Percentiles rank a stretch among this genome's conserved stretches.
Evolutionary conservation across 2,888 invertebrate species (phyloP).

Genomic region (Agrochola litura): DNA sequence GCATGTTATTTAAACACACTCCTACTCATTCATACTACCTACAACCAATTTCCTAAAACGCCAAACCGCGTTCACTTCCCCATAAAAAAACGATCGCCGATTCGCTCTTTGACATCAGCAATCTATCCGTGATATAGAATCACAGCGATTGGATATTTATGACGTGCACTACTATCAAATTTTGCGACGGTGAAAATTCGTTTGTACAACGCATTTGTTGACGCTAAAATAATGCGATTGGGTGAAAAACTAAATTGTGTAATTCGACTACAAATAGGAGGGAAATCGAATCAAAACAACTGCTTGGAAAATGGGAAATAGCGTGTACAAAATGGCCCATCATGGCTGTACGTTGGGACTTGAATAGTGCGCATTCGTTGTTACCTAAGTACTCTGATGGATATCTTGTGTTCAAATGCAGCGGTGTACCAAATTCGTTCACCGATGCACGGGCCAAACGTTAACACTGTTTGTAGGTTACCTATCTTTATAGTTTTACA

Average conservation of each 20-base stretch:
- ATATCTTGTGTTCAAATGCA: slow-evolving; percentile 42
- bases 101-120: slow-evolving; percentile 41
- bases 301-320: slow-evolving; percentile 7
- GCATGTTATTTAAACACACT: neutral
- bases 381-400: slow-evolving; percentile 34
- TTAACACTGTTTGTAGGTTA: neutral
- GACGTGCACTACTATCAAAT: slow-evolving; percentile 64
- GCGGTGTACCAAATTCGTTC: slow-evolving; percentile 10
- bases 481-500: neutral
- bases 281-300: slow-evolving; percentile 26
- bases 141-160: slow-evolving; percentile 63
- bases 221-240: slow-evolving; percentile 45
- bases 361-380: slow-evolving; percentile 11
- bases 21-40: neutral
- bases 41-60: slow-evolving; percentile 14
- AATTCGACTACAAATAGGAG: slow-evolving; percentile 7
- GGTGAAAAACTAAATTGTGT: slow-evolving; percentile 30
- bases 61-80: neutral
- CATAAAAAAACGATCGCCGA: slow-evolving; percentile 35
- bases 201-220: slow-evolving; percentile 48
- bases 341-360: neutral
- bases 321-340: neutral
- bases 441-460: neutral
- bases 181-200: slow-evolving; percentile 66
- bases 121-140: slow-evolving; percentile 39